Base-by-base conservation (phyloP, 2,888 invertebrate genomes). In the Hirudinaria manillensis region DNA sequence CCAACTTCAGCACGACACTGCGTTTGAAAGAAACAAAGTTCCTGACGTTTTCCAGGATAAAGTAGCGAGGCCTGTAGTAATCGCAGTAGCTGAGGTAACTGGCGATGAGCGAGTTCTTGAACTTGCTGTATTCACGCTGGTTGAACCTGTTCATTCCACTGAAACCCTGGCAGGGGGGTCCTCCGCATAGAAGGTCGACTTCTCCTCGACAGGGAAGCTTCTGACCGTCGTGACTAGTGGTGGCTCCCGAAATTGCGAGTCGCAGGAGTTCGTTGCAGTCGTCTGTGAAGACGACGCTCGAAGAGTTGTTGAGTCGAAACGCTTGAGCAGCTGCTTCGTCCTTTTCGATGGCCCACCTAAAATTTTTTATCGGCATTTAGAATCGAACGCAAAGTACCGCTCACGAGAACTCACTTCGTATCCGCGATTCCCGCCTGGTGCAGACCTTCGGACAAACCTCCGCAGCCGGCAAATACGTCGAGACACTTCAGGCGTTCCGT, bases 61-160 rank as follows among this genome's bases (percentile, higher is more conserved):
- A 92, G 84, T 90, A 93, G 81, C 90, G 89, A 0, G 93, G 93
- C 7, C 93, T 88, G 82, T 92, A 93, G 84, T 89, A 93, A 84
- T 93, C 93, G 83, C 92, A 92, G 84, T 90, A 93, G 36, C 92
- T 91, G 29, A 93, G 87, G 83, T 90, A 93, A 0, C 92, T 90
- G 0, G 91, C 91, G 29, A 93, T 90, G 21, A 93, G 86, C 0
- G 93, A 93, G 84, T 92, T 93, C 87, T 92, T 93, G 82, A 93
- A 93, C 79, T 90, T 88, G 1, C 93, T 92, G 84, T 93, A 93
- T 80, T 93, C 91, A 51, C 92, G 87, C 0, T 90, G 90, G 85
- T 92, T 93, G 84, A 93, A 93, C 73, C 93, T 87, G 85, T 93
- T 93, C 92, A 93, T 93, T 55, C 92, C 92, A 68, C 92, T 92